A percentile compares a stretch with the other conserved stretches of the same genome.
Evolutionary conservation across 2,888 invertebrate genomes (phyloP).

Genomic region (Pammene fasciana): DNA sequence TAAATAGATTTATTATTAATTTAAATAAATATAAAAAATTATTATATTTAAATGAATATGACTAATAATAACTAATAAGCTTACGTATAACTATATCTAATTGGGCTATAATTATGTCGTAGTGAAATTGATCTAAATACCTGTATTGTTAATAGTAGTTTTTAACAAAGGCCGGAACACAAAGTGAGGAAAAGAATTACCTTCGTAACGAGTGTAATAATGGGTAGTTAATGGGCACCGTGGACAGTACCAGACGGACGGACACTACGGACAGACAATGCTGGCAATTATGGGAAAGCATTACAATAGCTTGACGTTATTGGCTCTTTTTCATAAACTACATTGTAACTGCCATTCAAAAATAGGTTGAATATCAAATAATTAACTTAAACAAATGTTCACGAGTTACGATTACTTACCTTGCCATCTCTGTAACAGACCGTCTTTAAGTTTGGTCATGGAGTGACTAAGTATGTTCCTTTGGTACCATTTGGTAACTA

Average conservation of each 20-base stretch:
- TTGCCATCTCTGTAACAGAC: too few species aligned
- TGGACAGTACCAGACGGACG: slow-evolving; percentile 51
- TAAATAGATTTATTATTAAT: too few species aligned
- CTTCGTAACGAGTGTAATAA: slow-evolving; percentile 65
- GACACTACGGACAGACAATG: slow-evolving; percentile 46
- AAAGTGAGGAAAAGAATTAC: slow-evolving; percentile 63
- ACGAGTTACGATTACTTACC: too few species aligned
- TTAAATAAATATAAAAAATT: too few species aligned
- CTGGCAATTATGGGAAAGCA: slow-evolving; percentile 29
- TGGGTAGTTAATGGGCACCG: slow-evolving; percentile 56
- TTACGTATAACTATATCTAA: too few species aligned
- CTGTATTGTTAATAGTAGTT: slow-evolving; percentile 57
- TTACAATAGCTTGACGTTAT: slow-evolving; percentile 28
- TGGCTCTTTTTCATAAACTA: slow-evolving; percentile 6
- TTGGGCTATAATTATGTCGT: slow-evolving; percentile 53
- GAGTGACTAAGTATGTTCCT: too few species aligned
- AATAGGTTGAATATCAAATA: background rate
- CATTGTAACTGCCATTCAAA: slow-evolving; percentile 9
- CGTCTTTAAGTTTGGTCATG: too few species aligned
- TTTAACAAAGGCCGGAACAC: slow-evolving; percentile 62
- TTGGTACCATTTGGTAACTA: too few species aligned
- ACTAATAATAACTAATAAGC: too few species aligned
- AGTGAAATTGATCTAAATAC: slow-evolving; percentile 49
- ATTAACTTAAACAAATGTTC: too few species aligned
- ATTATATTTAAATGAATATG: too few species aligned